Evolutionary conservation across 2,888 invertebrate genomes (phyloP).

Genomic region (Seira musarum): DNA sequence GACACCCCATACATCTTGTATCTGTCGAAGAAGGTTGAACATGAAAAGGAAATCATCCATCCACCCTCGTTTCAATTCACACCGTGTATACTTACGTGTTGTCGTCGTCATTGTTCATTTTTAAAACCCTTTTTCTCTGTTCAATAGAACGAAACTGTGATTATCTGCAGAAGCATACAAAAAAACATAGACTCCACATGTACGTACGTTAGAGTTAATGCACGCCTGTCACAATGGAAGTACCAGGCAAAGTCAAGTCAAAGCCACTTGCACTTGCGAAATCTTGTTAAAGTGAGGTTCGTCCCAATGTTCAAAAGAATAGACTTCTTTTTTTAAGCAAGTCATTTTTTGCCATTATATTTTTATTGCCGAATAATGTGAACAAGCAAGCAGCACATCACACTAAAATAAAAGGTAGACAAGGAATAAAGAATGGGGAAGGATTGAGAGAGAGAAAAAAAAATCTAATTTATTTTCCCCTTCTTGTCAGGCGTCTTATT

Average conservation of each 20-base stretch:
- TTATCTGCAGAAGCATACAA: too few species aligned
- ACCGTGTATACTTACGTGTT: not conserved
- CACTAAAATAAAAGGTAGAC: constrained; percentile 8
- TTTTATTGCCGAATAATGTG: constrained; percentile 17
- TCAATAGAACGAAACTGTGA: too few species aligned
- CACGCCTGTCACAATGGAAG: not conserved
- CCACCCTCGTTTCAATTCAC: constrained; percentile 18
- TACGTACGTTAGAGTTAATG: not conserved
- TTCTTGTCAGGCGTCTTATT: constrained; percentile 15
- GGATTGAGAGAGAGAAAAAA: constrained; percentile 21
- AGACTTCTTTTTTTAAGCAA: constrained; percentile 21
- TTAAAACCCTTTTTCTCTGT: not conserved
- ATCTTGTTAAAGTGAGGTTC: not conserved
- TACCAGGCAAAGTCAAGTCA: not conserved
- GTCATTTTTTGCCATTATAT: constrained; percentile 37
- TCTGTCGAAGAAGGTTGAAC: constrained; percentile 37
- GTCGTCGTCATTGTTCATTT: constrained; percentile 13
- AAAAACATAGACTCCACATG: too few species aligned
- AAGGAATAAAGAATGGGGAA: not conserved
- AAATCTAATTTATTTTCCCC: constrained; percentile 41
- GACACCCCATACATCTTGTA: constrained; percentile 53
- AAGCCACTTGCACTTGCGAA: constrained; percentile 28
- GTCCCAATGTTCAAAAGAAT: not conserved
- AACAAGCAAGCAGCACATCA: not conserved
- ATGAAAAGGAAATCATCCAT: not conserved